Conservation (phyloP, 1,140 invertebrate genomes). For the Sogatella furcifera region DNA sequence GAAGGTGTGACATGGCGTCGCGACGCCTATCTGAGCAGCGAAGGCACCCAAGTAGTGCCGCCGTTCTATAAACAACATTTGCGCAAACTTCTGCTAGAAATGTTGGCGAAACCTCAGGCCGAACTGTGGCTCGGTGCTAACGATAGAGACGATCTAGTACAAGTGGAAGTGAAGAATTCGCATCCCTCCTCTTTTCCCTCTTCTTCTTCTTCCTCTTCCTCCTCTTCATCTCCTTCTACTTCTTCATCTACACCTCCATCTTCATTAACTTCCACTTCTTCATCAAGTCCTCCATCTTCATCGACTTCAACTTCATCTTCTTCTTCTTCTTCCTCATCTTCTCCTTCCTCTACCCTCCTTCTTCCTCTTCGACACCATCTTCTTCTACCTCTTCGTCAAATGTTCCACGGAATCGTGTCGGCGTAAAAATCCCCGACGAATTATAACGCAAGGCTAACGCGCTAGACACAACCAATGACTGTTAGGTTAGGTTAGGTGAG, state of each 20-base stretch:
- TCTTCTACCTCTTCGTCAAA: too few species aligned
- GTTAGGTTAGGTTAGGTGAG: too few species aligned
- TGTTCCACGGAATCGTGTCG: conserved; percentile 3
- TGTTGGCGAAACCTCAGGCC: conserved; percentile 5
- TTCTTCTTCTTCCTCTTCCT: too few species aligned
- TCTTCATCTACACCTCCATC: too few species aligned
- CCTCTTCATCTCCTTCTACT: too few species aligned
- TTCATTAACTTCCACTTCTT: too few species aligned
- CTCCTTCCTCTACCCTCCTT: too few species aligned
- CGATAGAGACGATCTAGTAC: conserved; percentile 8
- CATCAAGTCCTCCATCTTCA: neutral
- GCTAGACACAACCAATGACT: too few species aligned
- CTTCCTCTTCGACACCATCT: too few species aligned
- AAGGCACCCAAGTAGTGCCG: conserved; percentile 10
- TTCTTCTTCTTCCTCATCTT: too few species aligned
- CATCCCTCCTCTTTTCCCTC: too few species aligned
- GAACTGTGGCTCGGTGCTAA: neutral
- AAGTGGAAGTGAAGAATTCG: neutral
- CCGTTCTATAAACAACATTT: conserved; percentile 2
- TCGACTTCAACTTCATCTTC: too few species aligned
- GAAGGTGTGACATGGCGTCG: conserved; percentile 10
- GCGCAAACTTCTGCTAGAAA: conserved; percentile 5
- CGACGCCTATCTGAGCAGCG: conserved; percentile 15
- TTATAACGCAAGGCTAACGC: conserved; percentile 4
- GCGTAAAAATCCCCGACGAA: conserved; percentile 9